phyloP scores from a whole-genome alignment of 37 sponge, comb jelly and placozoan genomes.

The Spongilla lacustris region DNA sequence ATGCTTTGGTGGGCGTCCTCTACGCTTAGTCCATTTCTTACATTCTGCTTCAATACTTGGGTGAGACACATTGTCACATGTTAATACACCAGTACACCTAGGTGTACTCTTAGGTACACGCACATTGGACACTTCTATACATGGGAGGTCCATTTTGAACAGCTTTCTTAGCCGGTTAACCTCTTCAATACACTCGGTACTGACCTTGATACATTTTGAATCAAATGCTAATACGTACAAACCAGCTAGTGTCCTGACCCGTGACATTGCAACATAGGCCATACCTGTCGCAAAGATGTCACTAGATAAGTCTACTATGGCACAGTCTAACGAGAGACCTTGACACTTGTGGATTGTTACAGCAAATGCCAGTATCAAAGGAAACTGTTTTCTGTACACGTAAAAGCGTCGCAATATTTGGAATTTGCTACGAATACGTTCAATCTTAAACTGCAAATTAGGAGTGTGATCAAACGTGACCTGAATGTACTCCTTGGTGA shows the following conservation, averaged over 20 bases:
- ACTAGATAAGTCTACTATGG: conserved; percentile 30
- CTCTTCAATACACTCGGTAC: background rate
- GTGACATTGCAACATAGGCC: conserved; percentile 53
- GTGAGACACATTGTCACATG: too few species aligned
- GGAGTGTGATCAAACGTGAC: conserved; percentile 54
- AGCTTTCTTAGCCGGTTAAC: background rate
- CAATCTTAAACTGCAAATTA: too few species aligned
- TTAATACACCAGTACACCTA: too few species aligned
- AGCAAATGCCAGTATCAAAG: conserved; percentile 42
- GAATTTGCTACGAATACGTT: conserved; percentile 30
- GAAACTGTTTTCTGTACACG: conserved; percentile 52
- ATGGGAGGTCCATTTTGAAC: too few species aligned
- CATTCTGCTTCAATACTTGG: too few species aligned
- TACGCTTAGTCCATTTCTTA: too few species aligned
- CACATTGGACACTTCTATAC: too few species aligned
- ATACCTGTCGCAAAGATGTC: conserved; percentile 22
- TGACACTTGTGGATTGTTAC: conserved; percentile 67
- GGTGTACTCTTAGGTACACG: too few species aligned
- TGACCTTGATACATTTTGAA: conserved; percentile 33
- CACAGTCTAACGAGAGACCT: conserved; percentile 41
- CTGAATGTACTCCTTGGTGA: background rate
- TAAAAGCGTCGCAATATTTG: conserved; percentile 14
- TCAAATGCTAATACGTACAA: conserved; percentile 19
- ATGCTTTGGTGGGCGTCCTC: too few species aligned
- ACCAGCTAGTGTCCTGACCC: conserved; percentile 38